Percentiles rank a stretch among this genome's conserved stretches.
phyloP scores from a whole-genome alignment of 92 coral and sea anemone species.

The Ricordea florida region DNA sequence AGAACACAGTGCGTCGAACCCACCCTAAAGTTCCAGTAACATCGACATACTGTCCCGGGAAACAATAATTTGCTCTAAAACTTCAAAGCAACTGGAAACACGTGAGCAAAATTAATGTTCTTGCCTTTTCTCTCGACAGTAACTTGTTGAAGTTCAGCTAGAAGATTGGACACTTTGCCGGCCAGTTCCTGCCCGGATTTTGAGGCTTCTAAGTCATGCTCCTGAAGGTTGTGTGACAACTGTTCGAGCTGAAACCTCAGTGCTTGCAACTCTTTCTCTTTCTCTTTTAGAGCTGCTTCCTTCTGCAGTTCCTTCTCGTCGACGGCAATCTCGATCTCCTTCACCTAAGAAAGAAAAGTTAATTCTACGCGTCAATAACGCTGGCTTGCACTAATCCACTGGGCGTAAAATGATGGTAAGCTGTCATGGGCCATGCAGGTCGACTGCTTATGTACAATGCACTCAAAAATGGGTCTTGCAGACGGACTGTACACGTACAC shows the following conservation, averaged over 20 bases:
- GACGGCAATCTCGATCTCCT: conserved; percentile 94
- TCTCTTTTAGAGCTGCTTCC: conserved; percentile 93
- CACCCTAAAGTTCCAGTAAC: no score
- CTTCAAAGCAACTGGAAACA: neutral
- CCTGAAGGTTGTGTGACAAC: conserved; percentile 52
- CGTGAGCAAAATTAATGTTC: neutral
- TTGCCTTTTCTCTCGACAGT: conserved; percentile 60
- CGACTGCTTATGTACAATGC: no score
- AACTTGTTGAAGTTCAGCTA: conserved; percentile 54
- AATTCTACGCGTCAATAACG: neutral
- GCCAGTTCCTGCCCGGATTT: conserved; percentile 62
- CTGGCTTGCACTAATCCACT: neutral
- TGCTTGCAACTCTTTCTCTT: conserved; percentile 85
- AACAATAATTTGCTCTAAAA: no score
- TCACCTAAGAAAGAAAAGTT: neutral
- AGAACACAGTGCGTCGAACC: no score
- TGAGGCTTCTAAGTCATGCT: conserved; percentile 31
- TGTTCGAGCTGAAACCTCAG: conserved; percentile 72
- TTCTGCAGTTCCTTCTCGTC: conserved; percentile 98
- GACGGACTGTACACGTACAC: no score
- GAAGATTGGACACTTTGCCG: conserved; percentile 28
- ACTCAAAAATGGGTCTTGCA: no score
- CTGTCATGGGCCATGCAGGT: neutral
- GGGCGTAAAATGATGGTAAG: neutral
- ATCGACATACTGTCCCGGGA: no score